These are phyloP conservation scores for Piezodorus guildinii DNA, from an alignment of 1,140 invertebrate genomes.

Conservation along the genomic window DNA sequence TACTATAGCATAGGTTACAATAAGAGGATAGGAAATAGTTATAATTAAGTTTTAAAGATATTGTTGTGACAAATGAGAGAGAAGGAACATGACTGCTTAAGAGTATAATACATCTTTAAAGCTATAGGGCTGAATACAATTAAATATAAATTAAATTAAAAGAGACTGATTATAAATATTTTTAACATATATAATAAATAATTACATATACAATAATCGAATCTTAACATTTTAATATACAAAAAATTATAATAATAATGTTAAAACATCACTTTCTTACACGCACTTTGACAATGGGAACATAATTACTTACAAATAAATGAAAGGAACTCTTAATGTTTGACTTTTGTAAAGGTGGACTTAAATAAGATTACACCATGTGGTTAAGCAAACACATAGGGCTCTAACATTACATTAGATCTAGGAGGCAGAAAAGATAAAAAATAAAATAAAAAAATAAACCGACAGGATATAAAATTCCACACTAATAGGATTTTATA, in stretches of 20 bases:
- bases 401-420: conserved; percentile 4
- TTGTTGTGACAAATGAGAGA: neutral
- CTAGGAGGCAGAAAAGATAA: neutral
- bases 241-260: neutral
- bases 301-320: too few relatives aligned
- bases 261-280: too few relatives aligned
- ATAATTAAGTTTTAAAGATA: neutral
- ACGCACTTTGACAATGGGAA: too few relatives aligned
- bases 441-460: too few relatives aligned
- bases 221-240: neutral
- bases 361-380: too few relatives aligned
- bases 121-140: neutral
- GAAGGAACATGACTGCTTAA: conserved; percentile 1
- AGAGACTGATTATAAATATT: neutral
- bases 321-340: too few relatives aligned
- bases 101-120: conserved; percentile 1
- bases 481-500: too few relatives aligned
- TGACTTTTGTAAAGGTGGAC: too few relatives aligned
- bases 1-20: neutral
- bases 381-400: neutral
- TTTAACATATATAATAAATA: too few relatives aligned
- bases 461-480: too few relatives aligned
- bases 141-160: neutral
- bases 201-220: neutral
- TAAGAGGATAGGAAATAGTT: conserved; percentile 1